Percentiles rank a stretch among this genome's conserved stretches.
These are phyloP conservation scores for Phyllotreta cruciferae DNA, from an alignment of 2,888 invertebrate species.

Conservation along the genomic window DNA sequence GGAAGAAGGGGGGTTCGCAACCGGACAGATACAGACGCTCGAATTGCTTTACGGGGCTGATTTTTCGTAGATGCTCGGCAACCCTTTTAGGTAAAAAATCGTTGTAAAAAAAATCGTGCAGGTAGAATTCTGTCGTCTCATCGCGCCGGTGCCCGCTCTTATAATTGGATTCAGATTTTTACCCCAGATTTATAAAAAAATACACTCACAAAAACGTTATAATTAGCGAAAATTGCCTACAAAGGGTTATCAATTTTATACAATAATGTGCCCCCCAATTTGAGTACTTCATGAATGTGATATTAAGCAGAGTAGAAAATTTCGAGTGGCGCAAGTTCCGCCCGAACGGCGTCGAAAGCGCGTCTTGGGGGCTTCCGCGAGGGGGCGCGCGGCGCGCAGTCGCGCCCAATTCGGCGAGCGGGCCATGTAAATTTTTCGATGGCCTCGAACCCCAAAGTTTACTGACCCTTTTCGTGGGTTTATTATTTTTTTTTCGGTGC, in stretches of 20 bases:
- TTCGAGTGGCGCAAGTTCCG: slow-evolving; percentile 9
- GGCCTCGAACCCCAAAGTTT: slow-evolving; percentile 55
- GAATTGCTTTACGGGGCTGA: slow-evolving; percentile 50
- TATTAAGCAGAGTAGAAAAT: no score
- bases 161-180: slow-evolving; percentile 6
- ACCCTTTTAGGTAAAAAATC: slow-evolving; percentile 25
- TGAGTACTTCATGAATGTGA: no score
- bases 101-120: neutral
- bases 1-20: slow-evolving; percentile 48
- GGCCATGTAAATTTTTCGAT: slow-evolving; percentile 50
- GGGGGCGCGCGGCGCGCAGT: neutral
- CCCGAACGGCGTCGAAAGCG: slow-evolving; percentile 3
- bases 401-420: slow-evolving; percentile 7
- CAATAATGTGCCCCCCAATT: no score
- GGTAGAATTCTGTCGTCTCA: slow-evolving; percentile 7
- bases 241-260: no score
- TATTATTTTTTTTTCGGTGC: slow-evolving; percentile 50
- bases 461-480: slow-evolving; percentile 46
- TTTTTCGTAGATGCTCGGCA: slow-evolving; percentile 31
- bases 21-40: slow-evolving; percentile 45
- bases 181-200: neutral
- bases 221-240: no score
- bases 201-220: no score
- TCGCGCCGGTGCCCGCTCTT: neutral
- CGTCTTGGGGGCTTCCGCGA: no score